Evolutionary conservation across 2,797 vertebrate genomes (phyloP).

Genomic region (Lemur catta): DNA sequence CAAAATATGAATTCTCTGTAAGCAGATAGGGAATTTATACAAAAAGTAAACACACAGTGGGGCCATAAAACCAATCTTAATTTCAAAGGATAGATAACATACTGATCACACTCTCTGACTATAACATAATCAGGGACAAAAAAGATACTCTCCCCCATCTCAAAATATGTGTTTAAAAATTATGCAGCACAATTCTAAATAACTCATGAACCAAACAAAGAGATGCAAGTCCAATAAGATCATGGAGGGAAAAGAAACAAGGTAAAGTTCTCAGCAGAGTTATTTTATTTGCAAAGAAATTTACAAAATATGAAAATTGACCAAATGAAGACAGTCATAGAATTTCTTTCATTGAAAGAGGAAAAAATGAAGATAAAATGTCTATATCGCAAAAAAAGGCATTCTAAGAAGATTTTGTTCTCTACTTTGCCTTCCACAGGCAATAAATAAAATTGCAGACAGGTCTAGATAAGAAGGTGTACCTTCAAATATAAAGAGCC

Average conservation of each 20-base stretch:
- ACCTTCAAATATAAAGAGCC: background rate
- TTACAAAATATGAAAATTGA: background rate
- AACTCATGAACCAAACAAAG: background rate
- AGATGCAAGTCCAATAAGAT: background rate
- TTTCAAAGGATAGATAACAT: background rate
- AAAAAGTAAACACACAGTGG: background rate
- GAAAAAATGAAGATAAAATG: background rate
- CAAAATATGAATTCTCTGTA: background rate
- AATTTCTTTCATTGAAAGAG: background rate
- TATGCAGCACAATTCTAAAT: background rate
- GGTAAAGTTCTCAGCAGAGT: background rate
- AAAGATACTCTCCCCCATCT: background rate
- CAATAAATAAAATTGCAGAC: background rate
- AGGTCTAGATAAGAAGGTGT: background rate
- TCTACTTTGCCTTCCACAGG: background rate
- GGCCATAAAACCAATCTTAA: conserved; percentile 5
- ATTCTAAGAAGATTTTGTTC: background rate
- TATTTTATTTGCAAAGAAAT: background rate
- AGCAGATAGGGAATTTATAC: background rate
- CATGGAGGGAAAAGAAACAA: background rate
- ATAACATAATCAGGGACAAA: background rate
- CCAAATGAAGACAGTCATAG: background rate
- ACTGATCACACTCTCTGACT: background rate
- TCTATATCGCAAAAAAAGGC: background rate
- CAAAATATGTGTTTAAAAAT: conserved; percentile 11